A percentile compares a stretch with the other conserved stretches of the same genome.
These are phyloP conservation scores for Misgurnus anguillicaudatus DNA, from an alignment of 2,113 vertebrate species.

Conservation along the genomic window DNA sequence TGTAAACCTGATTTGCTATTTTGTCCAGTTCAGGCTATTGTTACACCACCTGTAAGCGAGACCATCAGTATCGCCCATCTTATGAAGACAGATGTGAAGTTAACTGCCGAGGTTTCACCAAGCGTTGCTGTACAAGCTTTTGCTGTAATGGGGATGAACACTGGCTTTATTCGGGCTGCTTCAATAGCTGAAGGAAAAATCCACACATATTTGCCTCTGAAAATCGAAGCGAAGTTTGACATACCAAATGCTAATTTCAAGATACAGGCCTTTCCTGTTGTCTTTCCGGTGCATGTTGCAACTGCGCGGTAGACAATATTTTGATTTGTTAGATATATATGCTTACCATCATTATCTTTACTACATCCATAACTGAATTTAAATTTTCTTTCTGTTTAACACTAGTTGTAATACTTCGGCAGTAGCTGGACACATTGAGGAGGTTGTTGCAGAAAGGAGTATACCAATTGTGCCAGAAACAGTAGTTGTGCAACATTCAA, in stretches of 20 bases:
- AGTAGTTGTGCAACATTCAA: neutral
- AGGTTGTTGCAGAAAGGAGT: conserved; percentile 63
- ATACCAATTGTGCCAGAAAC: conserved; percentile 69
- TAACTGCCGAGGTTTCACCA: conserved; percentile 66
- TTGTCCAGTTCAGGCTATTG: conserved; percentile 58
- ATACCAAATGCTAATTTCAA: conserved; percentile 73
- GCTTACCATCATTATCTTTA: no score
- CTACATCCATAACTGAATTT: neutral
- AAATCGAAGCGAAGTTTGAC: conserved; percentile 72
- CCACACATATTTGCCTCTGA: conserved; percentile 62
- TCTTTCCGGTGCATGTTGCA: conserved; percentile 68
- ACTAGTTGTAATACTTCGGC: conserved; percentile 74
- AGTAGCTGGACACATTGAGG: conserved; percentile 75
- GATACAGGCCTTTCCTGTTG: conserved; percentile 70
- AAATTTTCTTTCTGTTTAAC: conserved; percentile 25
- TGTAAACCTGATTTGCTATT: neutral
- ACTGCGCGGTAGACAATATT: neutral
- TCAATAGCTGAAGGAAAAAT: conserved; percentile 70
- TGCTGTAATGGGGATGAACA: conserved; percentile 80
- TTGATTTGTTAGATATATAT: no score
- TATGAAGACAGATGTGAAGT: conserved; percentile 60
- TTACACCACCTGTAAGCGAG: conserved; percentile 64
- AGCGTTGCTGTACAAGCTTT: conserved; percentile 71
- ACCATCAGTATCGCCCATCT: conserved; percentile 58
- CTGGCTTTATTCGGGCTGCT: conserved; percentile 72